Evolutionary conservation across 2,888 invertebrate species (phyloP), one percentile per base, ranked within the genome.

Genomic region (Acrobasis suavella): DNA sequence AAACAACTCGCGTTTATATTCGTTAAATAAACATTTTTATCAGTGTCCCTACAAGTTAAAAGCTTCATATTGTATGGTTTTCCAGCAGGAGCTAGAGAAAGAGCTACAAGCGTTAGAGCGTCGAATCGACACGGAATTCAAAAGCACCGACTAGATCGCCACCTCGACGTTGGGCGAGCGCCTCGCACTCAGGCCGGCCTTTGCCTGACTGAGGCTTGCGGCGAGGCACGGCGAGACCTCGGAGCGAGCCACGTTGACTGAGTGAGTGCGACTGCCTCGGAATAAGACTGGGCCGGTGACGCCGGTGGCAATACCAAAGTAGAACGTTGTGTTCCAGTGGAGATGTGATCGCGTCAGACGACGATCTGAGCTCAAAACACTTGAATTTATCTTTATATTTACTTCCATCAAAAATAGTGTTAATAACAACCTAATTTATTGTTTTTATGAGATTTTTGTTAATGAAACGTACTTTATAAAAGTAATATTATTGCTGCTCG

Each of bases 71-170:
- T 14, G 12, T 12, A 14, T 12, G n/a, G 12, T n/a, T 38, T 75
- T 74, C 15, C 77, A 85, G 85, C 80, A 84, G 71, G 85, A 85
- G 62, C 67, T 91, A 1, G 91, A 89, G 59, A 85, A 84, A 17
- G 89, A 87, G 12, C 69, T 91, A 1, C 83, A 85, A 51, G 91
- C 89, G 0, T 65, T 91, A 15, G 87, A 87, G 66, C 82, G 85
- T 38, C 84, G 87, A n/a, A 88, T 91, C 65, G 86, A 85, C 67
- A 87, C 89, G 0, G 89, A 89, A 65, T 87, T 88, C 72, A 82
- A 88, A 69, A 85, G 76, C 65, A 77, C 83, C 0, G 89, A 89
- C 66, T 86, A 79, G 37, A 42, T n/a, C 38, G 38, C 39, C 9
- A 7, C 52, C 32, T 22, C 17, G 39, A n/a, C 39, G 38, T 42